Evolutionary conservation across 2,113 vertebrate species (phyloP), one percentile per base, ranked within the genome.

Genomic region (Elachura formosa): DNA sequence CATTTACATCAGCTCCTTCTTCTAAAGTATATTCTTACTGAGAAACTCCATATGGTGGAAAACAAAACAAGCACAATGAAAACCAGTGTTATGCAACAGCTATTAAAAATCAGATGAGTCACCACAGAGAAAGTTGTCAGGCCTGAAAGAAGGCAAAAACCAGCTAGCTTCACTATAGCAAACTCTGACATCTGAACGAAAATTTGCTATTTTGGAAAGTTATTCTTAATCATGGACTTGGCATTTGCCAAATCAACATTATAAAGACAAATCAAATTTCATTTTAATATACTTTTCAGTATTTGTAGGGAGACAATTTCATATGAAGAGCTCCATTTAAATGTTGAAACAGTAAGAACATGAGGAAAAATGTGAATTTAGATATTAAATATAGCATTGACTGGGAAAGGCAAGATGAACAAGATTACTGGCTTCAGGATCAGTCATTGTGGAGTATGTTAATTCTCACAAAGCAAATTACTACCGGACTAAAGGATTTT

Each of bases 101-200:
- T 93, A 93, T 94, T 96, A 95, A 95, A 95, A 96, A 93, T 84
- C 92, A 90, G 87, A 89, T 96, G 91, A 96, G 68, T 95, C 91
- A 97, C 77, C n/a, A 72, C 25, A 71, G 69, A 86, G 62, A 75
- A 80, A 83, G 41, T 77, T 85, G 59, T 77, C 80, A 92, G 59
- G 33, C 55, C 63, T 94, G 61, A 96, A 82, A 61, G 85, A 71
- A 94, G 84, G 28, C 80, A n/a, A 96, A 96, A 93, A 7, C 23
- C 66, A 89, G 17, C 20, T 64, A 87, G 20, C 31, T 40, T 91
- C n/a, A 29, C 45, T 75, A 17, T 4, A 72, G 49, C 78, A 93
- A 63, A 79, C 49, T 77, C 36, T 28, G 46, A 88, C n/a, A 87
- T 82, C 49, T 91, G 92, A 78, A 83, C 1, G 3, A 63, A 71